Evolutionary conservation across 2,888 invertebrate genomes (phyloP).

Genomic region (Mechanitis mazaeus): DNA sequence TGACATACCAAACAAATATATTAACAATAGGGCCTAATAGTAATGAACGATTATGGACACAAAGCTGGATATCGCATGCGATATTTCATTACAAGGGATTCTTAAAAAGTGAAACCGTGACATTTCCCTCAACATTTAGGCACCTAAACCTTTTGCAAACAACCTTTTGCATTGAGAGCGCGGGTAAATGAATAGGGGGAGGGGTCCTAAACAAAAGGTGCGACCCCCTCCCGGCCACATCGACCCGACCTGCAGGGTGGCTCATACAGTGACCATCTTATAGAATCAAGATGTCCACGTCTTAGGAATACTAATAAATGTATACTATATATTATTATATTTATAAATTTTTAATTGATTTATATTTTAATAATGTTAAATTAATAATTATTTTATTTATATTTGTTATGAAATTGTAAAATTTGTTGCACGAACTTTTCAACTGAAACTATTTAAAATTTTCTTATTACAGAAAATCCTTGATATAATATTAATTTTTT

Average conservation of each 20-base stretch:
- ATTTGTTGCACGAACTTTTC: too few species aligned
- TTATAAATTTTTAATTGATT: too few species aligned
- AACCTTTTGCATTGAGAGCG: slow-evolving; percentile 63
- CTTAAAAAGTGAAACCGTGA: slow-evolving; percentile 70
- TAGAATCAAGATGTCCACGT: slow-evolving; percentile 10
- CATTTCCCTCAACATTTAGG: slow-evolving; percentile 72
- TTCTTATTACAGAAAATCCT: too few species aligned
- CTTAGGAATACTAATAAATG: neutral
- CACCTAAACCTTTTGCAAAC: slow-evolving; percentile 74
- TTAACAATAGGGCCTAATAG: too few species aligned
- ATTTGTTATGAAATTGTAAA: too few species aligned
- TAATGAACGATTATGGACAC: neutral
- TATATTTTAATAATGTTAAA: too few species aligned
- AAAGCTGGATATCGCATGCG: slow-evolving; percentile 26
- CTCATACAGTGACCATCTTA: slow-evolving; percentile 34
- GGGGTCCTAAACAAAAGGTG: slow-evolving; percentile 75
- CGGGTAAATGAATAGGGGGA: slow-evolving; percentile 63
- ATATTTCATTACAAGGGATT: slow-evolving; percentile 34
- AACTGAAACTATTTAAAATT: too few species aligned
- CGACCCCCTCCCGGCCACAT: slow-evolving; percentile 54
- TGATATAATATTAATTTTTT: too few species aligned
- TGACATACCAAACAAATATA: slow-evolving; percentile 1
- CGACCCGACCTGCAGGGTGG: slow-evolving; percentile 57
- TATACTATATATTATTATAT: too few species aligned
- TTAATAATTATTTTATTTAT: too few species aligned